Percentiles rank a stretch among this genome's conserved stretches.
Evolutionary conservation across 2,888 invertebrate genomes (phyloP).

Genomic region (Tenthredo scrophulariae): DNA sequence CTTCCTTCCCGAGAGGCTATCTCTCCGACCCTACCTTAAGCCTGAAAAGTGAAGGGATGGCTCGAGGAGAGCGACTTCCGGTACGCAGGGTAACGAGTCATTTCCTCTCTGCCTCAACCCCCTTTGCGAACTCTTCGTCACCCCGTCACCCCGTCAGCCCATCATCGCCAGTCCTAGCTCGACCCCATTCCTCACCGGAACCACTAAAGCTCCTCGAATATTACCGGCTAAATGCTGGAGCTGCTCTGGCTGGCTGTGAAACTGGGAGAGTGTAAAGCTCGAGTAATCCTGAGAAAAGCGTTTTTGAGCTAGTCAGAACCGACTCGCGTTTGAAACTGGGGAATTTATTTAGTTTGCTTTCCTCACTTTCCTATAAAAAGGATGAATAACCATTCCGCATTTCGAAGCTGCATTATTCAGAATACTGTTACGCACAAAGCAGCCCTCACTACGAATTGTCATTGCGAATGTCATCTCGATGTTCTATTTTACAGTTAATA

Average conservation of each 20-base stretch:
- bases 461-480: not conserved
- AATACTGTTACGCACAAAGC: not conserved
- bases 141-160: slow-evolving; percentile 26
- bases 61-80: slow-evolving; percentile 71
- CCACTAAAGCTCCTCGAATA: slow-evolving; percentile 60
- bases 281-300: slow-evolving; percentile 28
- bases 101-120: slow-evolving; percentile 64
- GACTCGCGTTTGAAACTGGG: not conserved
- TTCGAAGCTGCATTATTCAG: not conserved
- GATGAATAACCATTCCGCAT: not conserved
- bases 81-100: slow-evolving; percentile 74
- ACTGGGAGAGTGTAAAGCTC: slow-evolving; percentile 36
- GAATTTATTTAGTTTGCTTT: not conserved
- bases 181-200: slow-evolving; percentile 51
- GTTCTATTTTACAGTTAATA: slow-evolving; percentile 20
- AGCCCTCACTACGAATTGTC: not conserved
- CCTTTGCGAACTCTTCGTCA: slow-evolving; percentile 27
- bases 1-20: not conserved
- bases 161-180: slow-evolving; percentile 33
- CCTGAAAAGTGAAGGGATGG: slow-evolving; percentile 46
- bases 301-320: slow-evolving; percentile 21
- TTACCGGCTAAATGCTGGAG: slow-evolving; percentile 63
- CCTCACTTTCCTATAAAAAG: not conserved
- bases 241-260: not conserved
- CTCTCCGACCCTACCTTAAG: not conserved